Evolutionary conservation across 2,888 invertebrate genomes (phyloP).

Genomic region (Cheilosia vulpina): DNA sequence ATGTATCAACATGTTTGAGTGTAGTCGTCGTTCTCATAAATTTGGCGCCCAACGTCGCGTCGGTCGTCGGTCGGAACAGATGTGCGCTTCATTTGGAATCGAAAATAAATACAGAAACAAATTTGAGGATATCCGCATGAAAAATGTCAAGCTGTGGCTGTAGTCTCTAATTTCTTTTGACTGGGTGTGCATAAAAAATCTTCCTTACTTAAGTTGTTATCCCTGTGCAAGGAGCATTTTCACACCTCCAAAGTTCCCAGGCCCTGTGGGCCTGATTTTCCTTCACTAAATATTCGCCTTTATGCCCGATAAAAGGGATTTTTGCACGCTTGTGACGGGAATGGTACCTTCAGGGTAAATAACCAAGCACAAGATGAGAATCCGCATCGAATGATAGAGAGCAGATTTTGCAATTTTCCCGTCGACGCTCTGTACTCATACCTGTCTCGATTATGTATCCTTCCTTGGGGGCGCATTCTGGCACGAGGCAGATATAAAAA

Average conservation of each 20-base stretch:
- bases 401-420: slow-evolving; percentile 66
- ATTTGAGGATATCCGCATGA: slow-evolving; percentile 42
- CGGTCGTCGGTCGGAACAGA: background rate
- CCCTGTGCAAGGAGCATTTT: slow-evolving; percentile 35
- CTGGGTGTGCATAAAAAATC: slow-evolving; percentile 22
- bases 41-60: slow-evolving; percentile 26
- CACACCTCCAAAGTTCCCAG: slow-evolving; percentile 31
- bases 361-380: slow-evolving; percentile 37
- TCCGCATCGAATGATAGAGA: slow-evolving; percentile 62
- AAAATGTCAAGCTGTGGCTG: slow-evolving; percentile 50
- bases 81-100: background rate
- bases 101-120: slow-evolving; percentile 10
- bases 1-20: slow-evolving; percentile 1
- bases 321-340: slow-evolving; percentile 33
- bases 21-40: slow-evolving; percentile 18
- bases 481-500: slow-evolving; percentile 25
- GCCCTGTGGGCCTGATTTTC: slow-evolving; percentile 12
- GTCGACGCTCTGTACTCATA: slow-evolving; percentile 30
- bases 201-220: slow-evolving; percentile 51
- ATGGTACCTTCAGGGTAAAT: slow-evolving; percentile 49
- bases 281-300: slow-evolving; percentile 44
- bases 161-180: slow-evolving; percentile 55
- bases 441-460: slow-evolving; percentile 56
- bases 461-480: slow-evolving; percentile 58
- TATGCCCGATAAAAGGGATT: slow-evolving; percentile 45